Base-by-base conservation (phyloP, 2,113 vertebrate genomes). In the Hydrochoerus hydrochaeris region DNA sequence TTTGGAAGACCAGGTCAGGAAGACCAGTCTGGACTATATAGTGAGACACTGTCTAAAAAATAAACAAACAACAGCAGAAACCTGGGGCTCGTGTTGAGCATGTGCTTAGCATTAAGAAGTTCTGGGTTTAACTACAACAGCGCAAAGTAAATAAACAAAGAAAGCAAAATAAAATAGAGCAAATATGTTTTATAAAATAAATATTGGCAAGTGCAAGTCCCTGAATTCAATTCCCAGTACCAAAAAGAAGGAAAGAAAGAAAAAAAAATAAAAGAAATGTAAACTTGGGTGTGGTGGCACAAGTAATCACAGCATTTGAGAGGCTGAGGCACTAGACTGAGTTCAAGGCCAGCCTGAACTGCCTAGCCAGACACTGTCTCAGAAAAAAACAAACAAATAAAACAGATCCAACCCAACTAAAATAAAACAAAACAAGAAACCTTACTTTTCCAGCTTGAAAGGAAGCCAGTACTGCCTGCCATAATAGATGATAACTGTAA, bases 401-500 rank as follows among this genome's bases (percentile, higher is more conserved):
- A 54, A 14, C 54, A 57, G 46, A 44, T 32, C 41, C 46, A 77
- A 77, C 20, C 35, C 41, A 41, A 41, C 6, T 17, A 38, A 38
- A 58, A 38, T 0, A 57, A 82, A 82, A 7, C 46, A 32, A 17
- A 35, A 32, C 11, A 92, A 71, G 30, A 88, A 89, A 35, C 11
- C 32, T n/a, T 90, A 49, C 16, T 35, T 92, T 49, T 17, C 32
- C 44, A 63, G 83, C 60, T 71, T 90, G 73, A 88, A 85, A 90
- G 82, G 38, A 94, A 85, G 58, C 69, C 49, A 75, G 44, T n/a
- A 65, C 85, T 26, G 16, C 58, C 81, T 49, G 65, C 41, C 91
- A 94, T 94, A 75, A 95, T 77, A 93, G 90, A 94, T 26, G 10
- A 49, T 82, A 82, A 73, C 3, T 78, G 71, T 85, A 90, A 94